Evolutionary conservation across 1,140 invertebrate species (phyloP), one percentile per base, ranked within the genome.

Genomic region (Psilanteris sp.): DNA sequence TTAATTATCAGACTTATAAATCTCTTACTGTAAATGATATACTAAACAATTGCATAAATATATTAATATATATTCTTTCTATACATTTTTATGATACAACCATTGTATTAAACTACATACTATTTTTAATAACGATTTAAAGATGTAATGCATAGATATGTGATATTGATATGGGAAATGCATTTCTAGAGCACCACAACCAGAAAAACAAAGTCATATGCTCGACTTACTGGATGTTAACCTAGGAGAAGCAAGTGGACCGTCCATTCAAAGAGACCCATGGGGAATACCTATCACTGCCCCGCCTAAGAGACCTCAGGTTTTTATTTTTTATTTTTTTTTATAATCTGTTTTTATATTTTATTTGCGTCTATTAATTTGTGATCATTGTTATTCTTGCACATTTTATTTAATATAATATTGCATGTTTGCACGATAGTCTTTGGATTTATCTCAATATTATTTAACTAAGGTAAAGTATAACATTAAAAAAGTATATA

Each of bases 171-270:
- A n/a, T n/a, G n/a, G 18, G 5, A 20, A 20, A 5, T 26, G 16
- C 26, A 13, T 34, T 7, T 83, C 61, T 41, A 88, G 87, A 85
- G 41, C 78, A 7, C 87, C 87, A 5, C 84, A 82, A 48, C 46
- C 83, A 16, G 86, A 89, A 37, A 90, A 90, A 37, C 91, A 91
- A 83, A 94, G 92, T 80, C 93, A 94, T 81, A 90, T 96, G 85
- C 85, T 96, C 20, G 95, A 96, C 87, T 88, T 96, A 78, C 87
- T 96, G 70, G 95, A 96, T 82, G 93, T 96, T 31, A 93, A 92
- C 85, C 87, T 96, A 71, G 91, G 92, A 13, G 91, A 92, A 59
- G 87, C 90, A 1, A 86, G 84, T 29, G 83, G 83, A 39, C 83
- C 89, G 27, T 88, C 89, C 22, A 81, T 83, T 50, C 86, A 89